These are phyloP conservation scores for Diabrotica balteata DNA, from an alignment of 2,888 invertebrate genomes.

Conservation along the genomic window DNA sequence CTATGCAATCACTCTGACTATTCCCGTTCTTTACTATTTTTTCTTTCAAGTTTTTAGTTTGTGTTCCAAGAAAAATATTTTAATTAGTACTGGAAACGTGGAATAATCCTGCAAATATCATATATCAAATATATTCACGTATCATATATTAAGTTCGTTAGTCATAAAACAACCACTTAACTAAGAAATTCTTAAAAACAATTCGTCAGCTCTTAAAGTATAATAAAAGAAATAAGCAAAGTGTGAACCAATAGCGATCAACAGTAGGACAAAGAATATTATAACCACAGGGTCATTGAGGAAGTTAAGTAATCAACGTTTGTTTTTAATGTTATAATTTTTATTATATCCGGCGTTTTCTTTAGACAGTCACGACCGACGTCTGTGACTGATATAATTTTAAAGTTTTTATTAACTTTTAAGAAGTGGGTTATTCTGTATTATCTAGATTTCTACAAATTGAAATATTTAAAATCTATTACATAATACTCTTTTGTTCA, in stretches of 20 bases:
- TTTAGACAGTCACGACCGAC: not conserved
- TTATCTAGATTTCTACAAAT: not conserved
- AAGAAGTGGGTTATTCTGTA: not conserved
- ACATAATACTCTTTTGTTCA: not conserved
- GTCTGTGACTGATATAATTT: constrained; percentile 2
- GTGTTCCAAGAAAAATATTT: too few relatives aligned
- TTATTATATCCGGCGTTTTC: constrained; percentile 4
- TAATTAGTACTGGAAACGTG: too few relatives aligned
- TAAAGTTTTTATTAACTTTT: not conserved
- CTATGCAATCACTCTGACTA: too few relatives aligned
- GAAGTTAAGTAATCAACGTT: not conserved
- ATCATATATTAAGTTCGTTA: too few relatives aligned
- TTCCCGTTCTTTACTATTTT: too few relatives aligned
- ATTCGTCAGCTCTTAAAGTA: too few relatives aligned
- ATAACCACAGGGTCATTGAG: not conserved
- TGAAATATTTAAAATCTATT: not conserved
- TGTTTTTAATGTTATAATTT: constrained; percentile 1
- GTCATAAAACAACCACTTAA: too few relatives aligned
- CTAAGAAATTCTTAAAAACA: too few relatives aligned
- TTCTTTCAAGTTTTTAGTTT: too few relatives aligned
- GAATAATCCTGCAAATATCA: too few relatives aligned
- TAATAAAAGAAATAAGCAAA: too few relatives aligned
- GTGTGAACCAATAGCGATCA: not conserved
- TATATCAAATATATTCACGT: too few relatives aligned
- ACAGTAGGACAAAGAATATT: not conserved